These are phyloP conservation scores for Tenthredo scrophulariae DNA, from an alignment of 2,888 invertebrate genomes.

Conservation along the genomic window DNA sequence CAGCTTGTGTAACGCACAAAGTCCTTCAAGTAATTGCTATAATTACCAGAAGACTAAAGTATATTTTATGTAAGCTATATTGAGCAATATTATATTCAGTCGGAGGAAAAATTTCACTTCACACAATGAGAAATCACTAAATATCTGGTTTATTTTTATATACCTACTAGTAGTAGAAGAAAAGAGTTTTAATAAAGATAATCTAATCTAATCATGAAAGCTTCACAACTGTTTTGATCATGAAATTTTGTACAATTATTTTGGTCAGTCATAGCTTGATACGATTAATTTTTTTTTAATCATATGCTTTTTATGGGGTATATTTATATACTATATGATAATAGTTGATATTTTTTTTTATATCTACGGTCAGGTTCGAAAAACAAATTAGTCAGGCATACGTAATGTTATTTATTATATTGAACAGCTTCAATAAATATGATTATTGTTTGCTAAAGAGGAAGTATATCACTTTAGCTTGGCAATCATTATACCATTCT, in stretches of 20 bases:
- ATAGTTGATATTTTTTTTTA: neutral
- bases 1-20: neutral
- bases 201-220: neutral
- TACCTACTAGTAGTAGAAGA: neutral
- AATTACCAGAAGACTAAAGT: neutral
- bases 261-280: neutral
- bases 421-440: neutral
- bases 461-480: neutral
- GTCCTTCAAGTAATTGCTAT: neutral
- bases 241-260: neutral
- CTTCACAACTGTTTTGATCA: neutral
- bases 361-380: neutral
- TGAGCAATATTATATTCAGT: neutral
- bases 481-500: neutral
- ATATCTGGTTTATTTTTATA: neutral
- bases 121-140: neutral
- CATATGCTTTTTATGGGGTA: neutral
- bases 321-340: neutral
- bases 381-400: neutral
- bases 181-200: neutral
- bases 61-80: neutral
- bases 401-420: constrained; percentile 10
- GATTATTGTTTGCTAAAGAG: constrained; percentile 24
- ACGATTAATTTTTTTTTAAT: neutral
- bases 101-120: neutral